Base-by-base conservation (phyloP, 2,888 invertebrate species). In the Craniophora ligustri region DNA sequence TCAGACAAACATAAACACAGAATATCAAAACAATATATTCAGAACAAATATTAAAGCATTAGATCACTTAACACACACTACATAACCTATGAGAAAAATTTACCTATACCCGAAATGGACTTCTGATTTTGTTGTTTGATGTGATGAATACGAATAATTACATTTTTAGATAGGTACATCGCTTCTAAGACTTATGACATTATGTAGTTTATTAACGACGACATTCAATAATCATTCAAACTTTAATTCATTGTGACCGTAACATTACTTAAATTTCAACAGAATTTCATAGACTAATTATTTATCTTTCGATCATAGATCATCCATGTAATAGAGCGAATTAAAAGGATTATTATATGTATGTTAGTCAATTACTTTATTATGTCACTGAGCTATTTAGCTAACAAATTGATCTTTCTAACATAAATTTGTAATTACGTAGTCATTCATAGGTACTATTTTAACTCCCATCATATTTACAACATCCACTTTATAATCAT, bases 11-110 rank as follows among this genome's bases (percentile, higher is more conserved):
- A 13, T 28, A 51, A 63, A 57, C 19, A 31, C 34, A 53, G 16
- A 42, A 31, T 34, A 53, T 45, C 38, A 59, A 54, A 42, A 60
- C 14, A 23, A 23, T 7, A 36, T 18, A 36, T 39, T 45, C 30
- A 36, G 36, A 49, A 39, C 23, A 56, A 39, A 51, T 1, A 49
- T 66, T 66, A 66, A 66, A 66, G 66, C 66, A 58, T 57, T 49
- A 30, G 23, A 49, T 57, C 35, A 38, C 45, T 54, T 54, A 54
- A 10, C 16, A 40, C 26, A 47, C 47, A 48, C 58, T 57, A 46
- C 26, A 28, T 47, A 45, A 63, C 40, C 35, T 40, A 58, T 30
- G 38, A 45, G 34, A 35, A 44, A 48, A 46, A 45, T 42, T 28
- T 15, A 38, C 60, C 11, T 59, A 47, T 18, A 23, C 15, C 32